Evolutionary conservation across 2,113 vertebrate genomes (phyloP).

Genomic region (Plecotus auritus): DNA sequence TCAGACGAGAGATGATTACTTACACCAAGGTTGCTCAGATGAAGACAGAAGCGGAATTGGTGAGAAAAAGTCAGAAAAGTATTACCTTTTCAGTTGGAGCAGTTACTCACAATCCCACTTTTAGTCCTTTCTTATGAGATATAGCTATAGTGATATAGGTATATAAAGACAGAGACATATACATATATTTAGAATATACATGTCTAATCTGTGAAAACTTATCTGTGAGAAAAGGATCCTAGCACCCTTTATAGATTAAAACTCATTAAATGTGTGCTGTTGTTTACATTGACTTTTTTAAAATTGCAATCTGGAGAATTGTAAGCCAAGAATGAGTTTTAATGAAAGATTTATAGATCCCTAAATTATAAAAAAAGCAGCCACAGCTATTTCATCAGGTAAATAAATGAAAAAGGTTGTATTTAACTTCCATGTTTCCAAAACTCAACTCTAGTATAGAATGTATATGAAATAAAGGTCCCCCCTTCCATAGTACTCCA

Average conservation of each 20-base stretch:
- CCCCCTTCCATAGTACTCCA: background rate
- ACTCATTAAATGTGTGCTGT: background rate
- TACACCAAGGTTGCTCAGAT: background rate
- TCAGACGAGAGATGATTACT: background rate
- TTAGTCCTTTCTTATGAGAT: background rate
- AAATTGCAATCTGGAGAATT: background rate
- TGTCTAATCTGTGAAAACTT: background rate
- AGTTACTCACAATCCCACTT: background rate
- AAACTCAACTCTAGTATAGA: background rate
- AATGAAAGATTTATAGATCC: background rate
- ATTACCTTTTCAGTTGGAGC: background rate
- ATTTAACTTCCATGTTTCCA: background rate
- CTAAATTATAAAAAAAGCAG: background rate
- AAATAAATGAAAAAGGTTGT: background rate
- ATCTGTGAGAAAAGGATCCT: background rate
- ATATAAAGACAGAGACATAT: background rate
- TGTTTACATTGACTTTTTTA: conserved; percentile 26
- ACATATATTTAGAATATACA: background rate
- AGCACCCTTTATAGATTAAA: background rate
- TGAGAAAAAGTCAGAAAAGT: background rate
- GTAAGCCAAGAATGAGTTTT: background rate
- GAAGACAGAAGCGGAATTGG: background rate
- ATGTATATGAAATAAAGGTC: background rate
- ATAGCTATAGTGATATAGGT: background rate
- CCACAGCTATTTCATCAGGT: background rate